phyloP scores from a whole-genome alignment of 2,888 invertebrate genomes.

The Keiferia lycopersicella region DNA sequence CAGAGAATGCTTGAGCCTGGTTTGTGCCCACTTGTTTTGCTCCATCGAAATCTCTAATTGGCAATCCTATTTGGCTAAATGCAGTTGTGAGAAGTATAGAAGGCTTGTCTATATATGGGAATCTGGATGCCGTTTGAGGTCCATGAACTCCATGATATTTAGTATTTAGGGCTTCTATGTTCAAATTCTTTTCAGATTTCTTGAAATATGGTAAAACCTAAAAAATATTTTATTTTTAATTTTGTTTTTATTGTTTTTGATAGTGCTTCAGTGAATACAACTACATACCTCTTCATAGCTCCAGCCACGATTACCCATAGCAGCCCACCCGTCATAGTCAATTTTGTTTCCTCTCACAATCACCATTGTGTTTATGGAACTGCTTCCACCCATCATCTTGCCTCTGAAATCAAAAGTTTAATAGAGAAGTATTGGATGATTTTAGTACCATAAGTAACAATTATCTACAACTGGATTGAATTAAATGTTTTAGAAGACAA shows the following conservation, averaged over 20 bases:
- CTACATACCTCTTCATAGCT: conserved; percentile 73
- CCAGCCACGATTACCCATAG: conserved; percentile 82
- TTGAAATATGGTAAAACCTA: conserved; percentile 85
- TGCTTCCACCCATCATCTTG: conserved; percentile 85
- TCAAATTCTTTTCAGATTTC: conserved; percentile 82
- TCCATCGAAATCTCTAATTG: conserved; percentile 78
- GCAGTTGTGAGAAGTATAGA: conserved; percentile 77
- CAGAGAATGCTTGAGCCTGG: conserved; percentile 78
- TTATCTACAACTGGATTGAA: too few species aligned
- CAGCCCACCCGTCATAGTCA: conserved; percentile 85
- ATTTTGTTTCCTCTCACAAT: conserved; percentile 79
- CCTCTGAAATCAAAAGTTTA: conserved; percentile 56
- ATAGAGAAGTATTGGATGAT: too few species aligned
- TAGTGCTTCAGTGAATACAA: too few species aligned
- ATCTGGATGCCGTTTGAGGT: conserved; percentile 81
- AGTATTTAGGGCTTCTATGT: conserved; percentile 69
- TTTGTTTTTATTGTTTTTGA: too few species aligned
- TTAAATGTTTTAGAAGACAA: too few species aligned
- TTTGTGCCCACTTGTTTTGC: conserved; percentile 76
- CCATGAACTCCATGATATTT: conserved; percentile 82
- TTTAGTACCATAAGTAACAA: too few species aligned
- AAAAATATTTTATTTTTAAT: not conserved
- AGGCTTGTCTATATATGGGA: conserved; percentile 81
- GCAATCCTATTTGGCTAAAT: conserved; percentile 81
- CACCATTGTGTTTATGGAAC: conserved; percentile 83